phyloP scores from a whole-genome alignment of 2,888 invertebrate species.

The Noctua janthina region DNA sequence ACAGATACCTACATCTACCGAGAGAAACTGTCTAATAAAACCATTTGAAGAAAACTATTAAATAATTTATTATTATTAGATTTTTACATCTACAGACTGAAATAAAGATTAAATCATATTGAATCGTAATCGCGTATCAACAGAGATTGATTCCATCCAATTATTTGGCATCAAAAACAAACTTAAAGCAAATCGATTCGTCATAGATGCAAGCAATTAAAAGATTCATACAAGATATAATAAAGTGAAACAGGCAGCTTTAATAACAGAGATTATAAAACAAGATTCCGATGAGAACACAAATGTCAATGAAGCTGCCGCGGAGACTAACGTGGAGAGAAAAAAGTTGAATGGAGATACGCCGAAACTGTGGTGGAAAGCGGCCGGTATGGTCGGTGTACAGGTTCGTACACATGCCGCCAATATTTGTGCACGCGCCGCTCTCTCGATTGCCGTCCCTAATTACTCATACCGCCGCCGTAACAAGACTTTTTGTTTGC shows the following conservation, averaged over 20 bases:
- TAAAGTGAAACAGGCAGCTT: slow-evolving; percentile 32
- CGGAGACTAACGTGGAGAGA: slow-evolving; percentile 50
- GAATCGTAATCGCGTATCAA: slow-evolving; percentile 18
- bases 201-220: slow-evolving; percentile 52
- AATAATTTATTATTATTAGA: too few species aligned
- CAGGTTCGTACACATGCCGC: slow-evolving; percentile 53
- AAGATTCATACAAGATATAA: slow-evolving; percentile 29
- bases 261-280: slow-evolving; percentile 46
- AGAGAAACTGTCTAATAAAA: background rate
- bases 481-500: slow-evolving; percentile 50
- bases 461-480: slow-evolving; percentile 41
- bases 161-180: slow-evolving; percentile 25
- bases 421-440: slow-evolving; percentile 62
- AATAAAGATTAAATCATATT: background rate
- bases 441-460: slow-evolving; percentile 58
- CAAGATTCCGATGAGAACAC: slow-evolving; percentile 53
- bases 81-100: background rate
- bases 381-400: slow-evolving; percentile 53
- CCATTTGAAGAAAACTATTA: background rate
- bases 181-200: slow-evolving; percentile 39
- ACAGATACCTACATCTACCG: slow-evolving; percentile 1
- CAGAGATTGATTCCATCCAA: slow-evolving; percentile 18
- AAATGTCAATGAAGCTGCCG: slow-evolving; percentile 61
- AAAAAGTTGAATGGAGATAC: slow-evolving; percentile 69
- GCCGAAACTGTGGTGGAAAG: slow-evolving; percentile 70